phyloP scores from a whole-genome alignment of 2,113 vertebrate species.

The Callaeas wilsoni region DNA sequence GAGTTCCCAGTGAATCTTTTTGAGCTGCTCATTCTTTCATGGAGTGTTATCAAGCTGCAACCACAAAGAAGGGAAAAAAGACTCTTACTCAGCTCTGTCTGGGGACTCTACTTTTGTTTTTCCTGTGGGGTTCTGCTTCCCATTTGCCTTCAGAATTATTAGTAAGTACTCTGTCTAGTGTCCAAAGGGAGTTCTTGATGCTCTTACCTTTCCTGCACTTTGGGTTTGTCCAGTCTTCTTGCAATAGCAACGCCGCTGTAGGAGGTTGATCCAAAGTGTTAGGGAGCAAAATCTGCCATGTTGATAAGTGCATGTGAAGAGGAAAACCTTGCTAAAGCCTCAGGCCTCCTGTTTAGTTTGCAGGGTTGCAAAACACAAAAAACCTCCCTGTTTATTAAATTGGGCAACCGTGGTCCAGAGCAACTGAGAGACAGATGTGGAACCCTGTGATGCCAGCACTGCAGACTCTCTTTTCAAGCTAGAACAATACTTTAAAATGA shows the following conservation, averaged over 20 bases:
- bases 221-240: not conserved
- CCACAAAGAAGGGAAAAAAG: not conserved
- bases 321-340: not conserved
- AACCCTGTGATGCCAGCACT: slow-evolving; percentile 4
- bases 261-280: not conserved
- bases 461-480: not conserved
- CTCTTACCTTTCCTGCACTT: not conserved
- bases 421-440: slow-evolving; percentile 33
- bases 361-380: not conserved
- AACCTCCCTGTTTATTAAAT: not conserved
- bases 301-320: not conserved
- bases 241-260: fast-evolving
- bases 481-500: slow-evolving; percentile 55
- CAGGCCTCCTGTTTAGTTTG: not conserved
- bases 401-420: not conserved
- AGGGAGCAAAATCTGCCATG: not conserved
- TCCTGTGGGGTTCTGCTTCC: not conserved
- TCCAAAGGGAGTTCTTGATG: not conserved
- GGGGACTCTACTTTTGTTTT: slow-evolving; percentile 6
- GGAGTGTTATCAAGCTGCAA: not conserved
- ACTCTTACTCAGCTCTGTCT: not conserved
- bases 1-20: not conserved
- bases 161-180: not conserved
- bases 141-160: not conserved
- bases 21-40: not conserved